These are phyloP conservation scores for Herminia tarsipennalis DNA, from an alignment of 2,888 invertebrate genomes.

Conservation along the genomic window DNA sequence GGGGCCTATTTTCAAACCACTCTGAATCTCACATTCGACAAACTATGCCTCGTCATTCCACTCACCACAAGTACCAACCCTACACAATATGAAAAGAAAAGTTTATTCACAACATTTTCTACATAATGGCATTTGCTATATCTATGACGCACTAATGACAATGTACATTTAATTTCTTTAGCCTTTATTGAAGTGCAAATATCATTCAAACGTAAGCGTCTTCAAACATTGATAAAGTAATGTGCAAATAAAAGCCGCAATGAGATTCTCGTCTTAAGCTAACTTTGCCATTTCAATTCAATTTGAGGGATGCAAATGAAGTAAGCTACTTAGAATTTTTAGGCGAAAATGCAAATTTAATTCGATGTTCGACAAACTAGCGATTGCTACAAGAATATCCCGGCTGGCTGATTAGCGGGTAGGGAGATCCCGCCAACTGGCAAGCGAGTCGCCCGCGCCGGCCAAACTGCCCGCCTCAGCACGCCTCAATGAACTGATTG, in stretches of 20 bases:
- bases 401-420: conserved; percentile 67
- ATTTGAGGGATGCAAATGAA: conserved; percentile 13
- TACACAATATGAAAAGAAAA: conserved; percentile 8
- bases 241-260: conserved; percentile 19
- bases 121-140: background rate
- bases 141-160: background rate
- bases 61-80: no score
- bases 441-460: conserved; percentile 58
- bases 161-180: conserved; percentile 12
- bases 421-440: conserved; percentile 72
- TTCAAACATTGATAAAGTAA: conserved; percentile 23
- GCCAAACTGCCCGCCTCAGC: conserved; percentile 73
- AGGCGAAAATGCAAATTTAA: conserved; percentile 23
- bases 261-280: conserved; percentile 16
- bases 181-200: conserved; percentile 42
- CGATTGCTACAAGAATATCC: conserved; percentile 52
- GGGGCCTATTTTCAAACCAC: conserved; percentile 16
- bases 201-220: conserved; percentile 21
- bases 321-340: conserved; percentile 8
- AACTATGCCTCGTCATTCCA: no score
- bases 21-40: conserved; percentile 10
- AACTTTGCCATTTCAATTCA: conserved; percentile 13
- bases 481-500: conserved; percentile 76
- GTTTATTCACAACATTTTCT: background rate
- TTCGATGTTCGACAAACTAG: conserved; percentile 33